Percentiles rank a stretch among this genome's conserved stretches.
Conservation (phyloP, 2,888 invertebrate species). For the Quadroppia sp. region DNA sequence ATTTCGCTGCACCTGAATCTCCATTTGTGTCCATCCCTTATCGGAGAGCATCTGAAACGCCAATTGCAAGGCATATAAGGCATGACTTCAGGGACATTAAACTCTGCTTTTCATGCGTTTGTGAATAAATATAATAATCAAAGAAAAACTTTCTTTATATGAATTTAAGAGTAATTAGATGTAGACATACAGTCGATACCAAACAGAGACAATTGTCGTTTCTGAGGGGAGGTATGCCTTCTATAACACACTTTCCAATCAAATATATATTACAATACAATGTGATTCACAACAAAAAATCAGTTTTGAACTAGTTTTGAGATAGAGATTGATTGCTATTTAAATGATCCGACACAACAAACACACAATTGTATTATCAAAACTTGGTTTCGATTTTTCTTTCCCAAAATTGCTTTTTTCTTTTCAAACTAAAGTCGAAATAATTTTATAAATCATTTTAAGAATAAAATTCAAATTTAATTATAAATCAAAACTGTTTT, state of each 20-base stretch:
- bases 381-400: neutral
- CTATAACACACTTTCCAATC: neutral
- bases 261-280: neutral
- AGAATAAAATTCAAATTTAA: no score
- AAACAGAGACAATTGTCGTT: neutral
- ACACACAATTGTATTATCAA: neutral
- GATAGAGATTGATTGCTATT: neutral
- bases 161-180: slow-evolving; percentile 18
- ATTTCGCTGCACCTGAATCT: slow-evolving; percentile 17
- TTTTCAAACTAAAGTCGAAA: no score
- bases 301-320: neutral
- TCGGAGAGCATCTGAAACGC: slow-evolving; percentile 32
- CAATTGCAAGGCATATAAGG: slow-evolving; percentile 32
- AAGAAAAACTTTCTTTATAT: slow-evolving; percentile 30
- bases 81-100: slow-evolving; percentile 35
- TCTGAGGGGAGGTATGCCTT: neutral
- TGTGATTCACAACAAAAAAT: neutral
- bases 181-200: slow-evolving; percentile 1
- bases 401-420: neutral
- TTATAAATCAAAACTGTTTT: no score
- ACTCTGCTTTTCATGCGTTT: slow-evolving; percentile 31
- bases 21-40: slow-evolving; percentile 34
- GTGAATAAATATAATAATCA: slow-evolving; percentile 32
- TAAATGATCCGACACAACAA: neutral
- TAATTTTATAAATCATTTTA: neutral